A percentile compares a stretch with the other conserved stretches of the same genome.
These are phyloP conservation scores for Pholis gunnellus DNA, from an alignment of 2,113 vertebrate genomes.

Conservation along the genomic window DNA sequence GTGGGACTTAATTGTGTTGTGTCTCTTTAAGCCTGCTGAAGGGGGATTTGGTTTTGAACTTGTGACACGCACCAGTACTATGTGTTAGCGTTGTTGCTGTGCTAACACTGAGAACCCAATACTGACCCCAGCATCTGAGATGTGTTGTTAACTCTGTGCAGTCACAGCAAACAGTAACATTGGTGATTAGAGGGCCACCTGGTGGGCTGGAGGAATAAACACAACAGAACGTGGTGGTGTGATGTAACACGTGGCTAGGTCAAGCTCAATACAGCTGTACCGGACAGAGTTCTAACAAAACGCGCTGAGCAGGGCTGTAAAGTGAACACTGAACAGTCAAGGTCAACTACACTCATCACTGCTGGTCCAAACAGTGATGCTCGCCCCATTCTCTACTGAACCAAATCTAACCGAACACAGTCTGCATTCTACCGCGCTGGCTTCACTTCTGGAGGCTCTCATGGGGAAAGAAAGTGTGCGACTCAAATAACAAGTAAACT, in stretches of 20 bases:
- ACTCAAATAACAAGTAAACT: not conserved
- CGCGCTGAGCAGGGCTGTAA: not conserved
- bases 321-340: not conserved
- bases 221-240: not conserved
- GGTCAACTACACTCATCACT: not conserved
- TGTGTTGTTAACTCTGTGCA: slow-evolving; percentile 7
- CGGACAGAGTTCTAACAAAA: not conserved
- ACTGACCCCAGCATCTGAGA: not conserved
- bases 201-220: slow-evolving; percentile 11
- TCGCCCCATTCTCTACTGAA: not conserved
- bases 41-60: not conserved
- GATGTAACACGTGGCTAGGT: too few relatives aligned
- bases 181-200: not conserved
- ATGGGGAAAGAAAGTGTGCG: not conserved
- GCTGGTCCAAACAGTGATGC: not conserved
- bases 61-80: slow-evolving; percentile 8
- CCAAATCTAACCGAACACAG: not conserved
- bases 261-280: not conserved
- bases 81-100: slow-evolving; percentile 1
- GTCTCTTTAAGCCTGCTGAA: not conserved
- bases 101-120: not conserved
- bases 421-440: not conserved
- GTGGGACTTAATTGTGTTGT: not conserved
- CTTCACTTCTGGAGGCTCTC: not conserved
- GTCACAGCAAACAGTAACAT: not conserved